Base-by-base conservation (phyloP, 92 coral and sea anemone species). In the Bergia sp. region DNA sequence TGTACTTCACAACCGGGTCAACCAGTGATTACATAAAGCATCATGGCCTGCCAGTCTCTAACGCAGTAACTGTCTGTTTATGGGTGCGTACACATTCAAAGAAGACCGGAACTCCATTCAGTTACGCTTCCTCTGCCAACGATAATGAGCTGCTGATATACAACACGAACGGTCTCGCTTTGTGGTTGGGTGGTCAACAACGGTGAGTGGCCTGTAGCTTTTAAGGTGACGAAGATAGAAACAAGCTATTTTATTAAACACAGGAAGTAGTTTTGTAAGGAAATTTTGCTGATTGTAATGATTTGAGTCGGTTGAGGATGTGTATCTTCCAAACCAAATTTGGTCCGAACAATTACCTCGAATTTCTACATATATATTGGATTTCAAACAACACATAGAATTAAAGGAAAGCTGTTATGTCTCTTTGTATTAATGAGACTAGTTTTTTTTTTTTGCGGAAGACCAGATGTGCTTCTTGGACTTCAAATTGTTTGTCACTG, bases 71-170 rank as follows among this genome's bases (percentile, higher is more conserved):
- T 37, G 74, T 41, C 39, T 88, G 91, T 45, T 88, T 88, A 75
- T 79, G 91, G 76, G 75, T 80, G 67, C 91, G 91, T 36, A 44
- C 91, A 36, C 73, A 66, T n/a, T 83, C 82, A 78, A 88, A 42
- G 47, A 37, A n/a, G 6, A 65, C 80, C 44, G 79, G 79, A 65
- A 81, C 91, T 39, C 72, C 76, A 38, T 78, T 88, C 29, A 81
- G 91, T 74, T 88, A 88, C 81, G 58, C 86, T 53, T 4, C 16
- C 4, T 2, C 36, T 42, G 18, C 4, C 47, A 20, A 80, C 81
- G 3, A 18, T 79, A 88, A 88, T 36, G 91, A 88, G 79, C 9
- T 88, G 42, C 58, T 80, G 10, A 50, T 88, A 40, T 40, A 80
- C 81, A 72, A 79, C 73, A 71, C 58, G 38, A 7, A 36, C 2